Percentiles rank a stretch among this genome's conserved stretches.
Evolutionary conservation across 2,888 invertebrate species (phyloP).

Genomic region (Eilema caniola): DNA sequence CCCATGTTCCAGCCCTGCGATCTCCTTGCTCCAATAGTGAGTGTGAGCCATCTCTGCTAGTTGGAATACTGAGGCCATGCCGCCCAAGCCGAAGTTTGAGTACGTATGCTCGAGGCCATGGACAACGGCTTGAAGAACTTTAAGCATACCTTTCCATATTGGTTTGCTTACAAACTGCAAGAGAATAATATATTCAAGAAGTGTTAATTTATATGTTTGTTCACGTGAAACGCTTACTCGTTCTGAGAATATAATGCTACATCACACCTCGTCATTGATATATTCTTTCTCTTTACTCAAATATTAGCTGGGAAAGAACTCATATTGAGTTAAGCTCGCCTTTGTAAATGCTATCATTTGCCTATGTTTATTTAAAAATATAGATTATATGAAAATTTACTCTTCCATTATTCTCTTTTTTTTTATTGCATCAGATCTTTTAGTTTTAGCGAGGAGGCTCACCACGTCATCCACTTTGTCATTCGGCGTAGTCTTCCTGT

Average conservation of each 20-base stretch:
- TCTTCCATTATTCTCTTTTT: background rate
- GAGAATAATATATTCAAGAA: background rate
- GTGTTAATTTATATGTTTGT: background rate
- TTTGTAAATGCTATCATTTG: too few species aligned
- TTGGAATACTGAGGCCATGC: constrained; percentile 99
- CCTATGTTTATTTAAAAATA: too few species aligned
- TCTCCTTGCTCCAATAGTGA: constrained; percentile 97
- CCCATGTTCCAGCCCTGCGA: constrained; percentile 87
- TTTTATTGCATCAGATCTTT: background rate
- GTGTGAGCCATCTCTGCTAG: constrained; percentile 99
- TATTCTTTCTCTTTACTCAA: too few species aligned
- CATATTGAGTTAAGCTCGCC: too few species aligned
- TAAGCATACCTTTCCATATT: constrained; percentile 98
- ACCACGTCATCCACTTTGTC: constrained; percentile 99
- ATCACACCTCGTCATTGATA: too few species aligned
- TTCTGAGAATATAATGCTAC: too few species aligned
- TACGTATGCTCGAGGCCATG: constrained; percentile 97
- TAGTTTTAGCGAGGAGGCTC: constrained; percentile 66
- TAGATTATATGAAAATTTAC: too few species aligned
- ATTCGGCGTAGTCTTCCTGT: constrained; percentile 96
- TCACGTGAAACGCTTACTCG: too few species aligned
- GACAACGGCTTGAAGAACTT: constrained; percentile 95
- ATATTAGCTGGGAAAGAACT: too few species aligned
- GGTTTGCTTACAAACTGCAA: constrained; percentile 94
- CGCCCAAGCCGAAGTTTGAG: constrained; percentile 97